Conservation (phyloP, 2,113 vertebrate species). For the Tupaia chinensis region DNA sequence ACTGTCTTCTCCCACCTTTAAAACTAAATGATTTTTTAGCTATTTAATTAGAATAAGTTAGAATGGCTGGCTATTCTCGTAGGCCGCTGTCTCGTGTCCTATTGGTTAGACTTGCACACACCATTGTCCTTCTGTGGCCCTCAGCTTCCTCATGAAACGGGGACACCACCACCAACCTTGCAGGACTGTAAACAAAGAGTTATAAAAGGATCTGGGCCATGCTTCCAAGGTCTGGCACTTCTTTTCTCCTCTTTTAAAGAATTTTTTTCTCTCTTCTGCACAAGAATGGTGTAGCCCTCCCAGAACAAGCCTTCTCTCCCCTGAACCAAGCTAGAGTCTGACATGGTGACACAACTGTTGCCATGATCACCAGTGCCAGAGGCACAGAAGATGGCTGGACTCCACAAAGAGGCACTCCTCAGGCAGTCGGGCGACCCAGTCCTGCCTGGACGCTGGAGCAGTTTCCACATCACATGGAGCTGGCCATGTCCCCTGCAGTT, state of each 20-base stretch:
- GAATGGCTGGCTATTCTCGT: neutral
- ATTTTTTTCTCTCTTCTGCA: neutral
- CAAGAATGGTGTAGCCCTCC: neutral
- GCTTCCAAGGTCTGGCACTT: neutral
- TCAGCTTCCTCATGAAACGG: neutral
- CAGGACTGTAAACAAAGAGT: neutral
- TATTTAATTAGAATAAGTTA: neutral
- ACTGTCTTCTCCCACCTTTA: neutral
- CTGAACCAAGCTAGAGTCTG: neutral
- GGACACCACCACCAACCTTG: neutral
- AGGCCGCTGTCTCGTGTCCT: neutral
- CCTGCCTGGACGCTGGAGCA: neutral
- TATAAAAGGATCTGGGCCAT: neutral
- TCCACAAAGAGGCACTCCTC: neutral
- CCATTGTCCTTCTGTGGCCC: neutral
- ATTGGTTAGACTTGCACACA: neutral
- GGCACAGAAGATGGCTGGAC: neutral
- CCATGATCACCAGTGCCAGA: neutral
- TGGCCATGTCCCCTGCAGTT: neutral
- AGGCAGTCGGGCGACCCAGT: neutral
- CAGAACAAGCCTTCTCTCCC: neutral
- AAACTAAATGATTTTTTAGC: slow-evolving; percentile 46
- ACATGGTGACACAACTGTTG: neutral
- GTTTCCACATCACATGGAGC: neutral
- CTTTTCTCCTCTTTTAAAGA: neutral